phyloP scores from a whole-genome alignment of 1,140 invertebrate genomes.

The Melitaea cinxia region DNA sequence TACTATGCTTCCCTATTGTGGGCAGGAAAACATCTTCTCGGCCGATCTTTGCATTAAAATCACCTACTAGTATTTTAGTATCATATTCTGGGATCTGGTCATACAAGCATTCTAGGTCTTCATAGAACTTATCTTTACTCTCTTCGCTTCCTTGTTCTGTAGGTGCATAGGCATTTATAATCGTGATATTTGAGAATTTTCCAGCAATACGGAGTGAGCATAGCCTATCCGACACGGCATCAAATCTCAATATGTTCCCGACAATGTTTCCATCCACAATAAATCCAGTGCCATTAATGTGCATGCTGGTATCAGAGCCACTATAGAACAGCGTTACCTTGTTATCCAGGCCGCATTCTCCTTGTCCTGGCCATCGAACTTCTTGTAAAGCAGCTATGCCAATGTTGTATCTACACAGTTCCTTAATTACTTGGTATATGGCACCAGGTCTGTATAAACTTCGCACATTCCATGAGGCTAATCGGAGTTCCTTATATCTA shows the following conservation, averaged over 20 bases:
- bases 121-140: too few species aligned
- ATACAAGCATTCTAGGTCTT: too few species aligned
- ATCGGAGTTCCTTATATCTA: too few species aligned
- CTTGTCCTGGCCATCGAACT: conserved; percentile 35
- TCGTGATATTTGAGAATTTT: conserved; percentile 33
- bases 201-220: conserved; percentile 29
- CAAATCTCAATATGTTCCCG: conserved; percentile 22
- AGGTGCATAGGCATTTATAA: conserved; percentile 41
- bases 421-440: too few species aligned
- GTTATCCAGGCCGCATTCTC: conserved; percentile 37
- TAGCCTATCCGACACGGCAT: conserved; percentile 30
- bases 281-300: conserved; percentile 34
- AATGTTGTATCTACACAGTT: too few species aligned
- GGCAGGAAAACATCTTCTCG: too few species aligned
- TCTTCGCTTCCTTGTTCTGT: background rate
- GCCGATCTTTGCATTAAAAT: too few species aligned
- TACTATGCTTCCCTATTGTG: too few species aligned
- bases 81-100: too few species aligned
- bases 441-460: too few species aligned
- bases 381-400: conserved; percentile 14
- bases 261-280: conserved; percentile 15
- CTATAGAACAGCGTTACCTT: conserved; percentile 31
- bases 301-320: conserved; percentile 20
- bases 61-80: too few species aligned
- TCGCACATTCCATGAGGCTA: too few species aligned